phyloP scores from a whole-genome alignment of 2,113 vertebrate species.

The Capreolus pygargus region DNA sequence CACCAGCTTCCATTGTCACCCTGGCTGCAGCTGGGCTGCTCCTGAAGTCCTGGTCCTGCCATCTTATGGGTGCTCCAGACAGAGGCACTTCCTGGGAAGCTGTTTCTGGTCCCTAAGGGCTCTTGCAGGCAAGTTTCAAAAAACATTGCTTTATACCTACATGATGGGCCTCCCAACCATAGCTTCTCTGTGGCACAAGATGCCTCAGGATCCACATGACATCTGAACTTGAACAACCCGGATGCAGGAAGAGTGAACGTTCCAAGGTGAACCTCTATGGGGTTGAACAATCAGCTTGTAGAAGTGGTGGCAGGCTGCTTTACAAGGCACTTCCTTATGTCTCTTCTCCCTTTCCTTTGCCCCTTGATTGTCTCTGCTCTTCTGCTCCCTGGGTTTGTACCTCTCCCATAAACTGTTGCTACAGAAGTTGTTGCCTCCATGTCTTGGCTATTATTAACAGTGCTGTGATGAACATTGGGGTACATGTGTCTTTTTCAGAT shows the following conservation, averaged over 20 bases:
- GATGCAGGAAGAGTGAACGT: not conserved
- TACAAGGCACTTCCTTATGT: fast-evolving
- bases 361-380: fast-evolving
- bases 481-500: no score
- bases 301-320: not conserved
- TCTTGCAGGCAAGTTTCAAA: not conserved
- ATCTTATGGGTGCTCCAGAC: no score
- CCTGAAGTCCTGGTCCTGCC: not conserved
- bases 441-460: no score
- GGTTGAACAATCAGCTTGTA: fast-evolving
- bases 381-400: not conserved
- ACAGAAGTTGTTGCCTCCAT: not conserved
- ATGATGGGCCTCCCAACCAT: fast-evolving
- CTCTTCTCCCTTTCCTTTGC: not conserved
- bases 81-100: fast-evolving
- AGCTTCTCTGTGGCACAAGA: not conserved
- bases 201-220: fast-evolving
- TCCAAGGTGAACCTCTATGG: not conserved
- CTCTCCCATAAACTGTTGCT: fast-evolving
- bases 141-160: not conserved
- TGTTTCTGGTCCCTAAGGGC: not conserved
- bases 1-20: not conserved
- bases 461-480: no score
- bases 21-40: not conserved
- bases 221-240: fast-evolving